phyloP scores from a whole-genome alignment of 2,113 vertebrate species.

The Semicossyphus pulcher region DNA sequence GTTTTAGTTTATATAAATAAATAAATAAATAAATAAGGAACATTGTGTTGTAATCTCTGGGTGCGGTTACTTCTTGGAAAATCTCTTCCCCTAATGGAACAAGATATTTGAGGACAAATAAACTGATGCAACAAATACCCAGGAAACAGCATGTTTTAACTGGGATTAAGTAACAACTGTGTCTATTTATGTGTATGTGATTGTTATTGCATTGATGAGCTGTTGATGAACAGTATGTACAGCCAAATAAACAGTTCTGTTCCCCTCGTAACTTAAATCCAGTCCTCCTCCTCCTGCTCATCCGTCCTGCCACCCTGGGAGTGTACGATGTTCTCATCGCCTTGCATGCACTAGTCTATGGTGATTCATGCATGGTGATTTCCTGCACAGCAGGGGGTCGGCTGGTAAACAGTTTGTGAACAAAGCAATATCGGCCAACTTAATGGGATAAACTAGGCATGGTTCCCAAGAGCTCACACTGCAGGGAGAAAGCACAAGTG shows the following conservation, averaged over 20 bases:
- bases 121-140: no score
- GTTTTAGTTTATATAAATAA: not conserved
- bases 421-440: conserved; percentile 52
- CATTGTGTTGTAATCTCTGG: conserved; percentile 13
- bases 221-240: no score
- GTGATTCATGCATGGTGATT: conserved; percentile 39
- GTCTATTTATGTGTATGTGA: not conserved
- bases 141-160: not conserved
- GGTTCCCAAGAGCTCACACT: conserved; percentile 26
- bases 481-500: conserved; percentile 19
- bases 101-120: conserved; percentile 20
- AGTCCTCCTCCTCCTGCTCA: not conserved
- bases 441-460: conserved; percentile 57
- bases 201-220: no score
- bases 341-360: not conserved
- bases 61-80: conserved; percentile 9
- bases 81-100: conserved; percentile 7
- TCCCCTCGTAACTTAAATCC: not conserved
- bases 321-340: conserved; percentile 8
- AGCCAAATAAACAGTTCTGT: no score
- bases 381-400: conserved; percentile 37
- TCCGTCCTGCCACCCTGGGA: not conserved
- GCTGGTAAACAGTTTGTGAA: conserved; percentile 56
- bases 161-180: not conserved
- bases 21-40: conserved; percentile 22